Base-by-base conservation (phyloP, 1,140 invertebrate genomes). In the Lutraria rhynchaena region DNA sequence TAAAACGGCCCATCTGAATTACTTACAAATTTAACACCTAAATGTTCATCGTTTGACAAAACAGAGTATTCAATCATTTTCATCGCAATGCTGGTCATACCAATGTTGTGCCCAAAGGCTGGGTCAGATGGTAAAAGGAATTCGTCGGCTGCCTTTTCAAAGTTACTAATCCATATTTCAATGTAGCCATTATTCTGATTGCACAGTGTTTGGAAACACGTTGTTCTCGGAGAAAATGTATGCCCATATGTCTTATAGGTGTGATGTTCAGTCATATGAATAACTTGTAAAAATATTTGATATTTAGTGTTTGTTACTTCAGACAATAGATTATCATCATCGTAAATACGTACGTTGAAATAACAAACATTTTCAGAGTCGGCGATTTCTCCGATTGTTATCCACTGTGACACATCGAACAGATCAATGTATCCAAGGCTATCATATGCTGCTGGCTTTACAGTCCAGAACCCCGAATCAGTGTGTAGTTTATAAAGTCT, bases 91-190 rank as follows among this genome's bases (percentile, higher is more conserved):
- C n/a, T n/a, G n/a, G n/a, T n/a, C n/a, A n/a, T n/a, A n/a, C n/a
- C n/a, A n/a, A n/a, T n/a, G n/a, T n/a, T n/a, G n/a, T n/a, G n/a
- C n/a, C n/a, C n/a, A n/a, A n/a, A n/a, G n/a, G n/a, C n/a, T n/a
- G n/a, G 51, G 17, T 53, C 4, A n/a, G 51, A 17, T n/a, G 51
- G 51, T 22, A 53, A 7, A 53, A 53, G 51, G 17, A n/a, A 53
- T 53, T 53, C 51, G 4, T 17, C 51, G 4, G 51, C 4, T 3
- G 19, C 19, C 24, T 53, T 53, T 22, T 53, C 51, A 53, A 53
- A 53, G 24, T 53, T 53, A 53, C 51, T 53, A n/a, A 53, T 53
- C 51, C 51, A 53, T 17, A 53, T 22, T 17, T 53, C 51, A 53
- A 53, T 53, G 24, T n/a, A 53, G 4, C 51, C 51, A 4, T 7